These are phyloP conservation scores for Sandelia bainsii DNA, from an alignment of 2,797 vertebrate species.

Conservation along the genomic window DNA sequence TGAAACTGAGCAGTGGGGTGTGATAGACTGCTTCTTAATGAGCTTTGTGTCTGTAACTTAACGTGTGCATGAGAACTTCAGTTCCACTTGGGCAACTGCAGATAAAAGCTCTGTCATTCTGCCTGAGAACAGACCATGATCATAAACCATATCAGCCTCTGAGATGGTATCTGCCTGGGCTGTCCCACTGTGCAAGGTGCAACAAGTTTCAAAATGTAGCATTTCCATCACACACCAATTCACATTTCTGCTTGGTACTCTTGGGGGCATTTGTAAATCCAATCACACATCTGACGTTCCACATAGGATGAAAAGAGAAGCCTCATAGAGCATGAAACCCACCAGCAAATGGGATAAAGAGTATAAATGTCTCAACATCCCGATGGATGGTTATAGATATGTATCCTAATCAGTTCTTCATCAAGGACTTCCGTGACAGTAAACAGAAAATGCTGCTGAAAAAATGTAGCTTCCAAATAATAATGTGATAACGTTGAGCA, in stretches of 20 bases:
- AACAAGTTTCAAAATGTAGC: slow-evolving; percentile 37
- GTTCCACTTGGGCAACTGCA: slow-evolving; percentile 50
- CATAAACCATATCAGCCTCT: slow-evolving; percentile 53
- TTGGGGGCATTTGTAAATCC: slow-evolving; percentile 68
- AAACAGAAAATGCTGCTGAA: slow-evolving; percentile 37
- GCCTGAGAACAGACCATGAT: slow-evolving; percentile 39
- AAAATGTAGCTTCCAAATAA: slow-evolving; percentile 56
- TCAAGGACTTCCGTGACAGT: slow-evolving; percentile 44
- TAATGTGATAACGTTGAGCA: slow-evolving; percentile 49
- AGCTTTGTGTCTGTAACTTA: slow-evolving; percentile 59
- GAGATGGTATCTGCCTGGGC: slow-evolving; percentile 50
- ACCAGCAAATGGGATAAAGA: slow-evolving; percentile 70
- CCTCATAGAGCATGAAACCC: slow-evolving; percentile 63
- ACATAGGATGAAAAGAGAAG: slow-evolving; percentile 65
- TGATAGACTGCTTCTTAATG: slow-evolving; percentile 65
- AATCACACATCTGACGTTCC: slow-evolving; percentile 73
- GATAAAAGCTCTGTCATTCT: slow-evolving; percentile 51
- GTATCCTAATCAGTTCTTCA: slow-evolving; percentile 56
- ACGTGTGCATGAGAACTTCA: slow-evolving; percentile 60
- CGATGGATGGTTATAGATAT: slow-evolving; percentile 38
- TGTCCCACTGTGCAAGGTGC: slow-evolving; percentile 41
- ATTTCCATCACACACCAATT: slow-evolving; percentile 57
- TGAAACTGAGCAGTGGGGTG: slow-evolving; percentile 60
- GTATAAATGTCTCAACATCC: slow-evolving; percentile 54
- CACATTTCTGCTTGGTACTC: slow-evolving; percentile 47